These are phyloP conservation scores for Myathropa florea DNA, from an alignment of 2,888 invertebrate species.

Conservation along the genomic window DNA sequence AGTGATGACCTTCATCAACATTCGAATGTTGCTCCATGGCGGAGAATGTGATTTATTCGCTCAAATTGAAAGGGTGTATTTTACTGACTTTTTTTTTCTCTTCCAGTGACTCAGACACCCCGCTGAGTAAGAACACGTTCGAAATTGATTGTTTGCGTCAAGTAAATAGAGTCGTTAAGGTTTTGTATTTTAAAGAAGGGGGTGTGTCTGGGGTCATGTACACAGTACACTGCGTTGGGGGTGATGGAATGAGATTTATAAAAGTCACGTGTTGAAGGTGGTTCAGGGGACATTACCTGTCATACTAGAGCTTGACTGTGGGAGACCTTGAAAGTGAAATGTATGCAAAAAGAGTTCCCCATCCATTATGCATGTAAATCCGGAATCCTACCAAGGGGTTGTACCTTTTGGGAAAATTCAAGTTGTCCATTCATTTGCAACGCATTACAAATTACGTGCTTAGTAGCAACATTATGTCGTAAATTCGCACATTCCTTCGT, in stretches of 20 bases:
- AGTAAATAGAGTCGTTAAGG: slow-evolving; percentile 26
- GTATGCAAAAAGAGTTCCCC: slow-evolving; percentile 22
- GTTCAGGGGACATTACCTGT: not conserved
- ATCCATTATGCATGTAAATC: not conserved
- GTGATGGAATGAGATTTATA: not conserved
- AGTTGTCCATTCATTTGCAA: not conserved
- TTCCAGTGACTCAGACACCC: slow-evolving; percentile 28
- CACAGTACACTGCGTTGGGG: not conserved
- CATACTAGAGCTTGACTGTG: not conserved
- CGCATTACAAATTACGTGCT: not conserved
- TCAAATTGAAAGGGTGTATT: not conserved
- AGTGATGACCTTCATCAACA: not conserved
- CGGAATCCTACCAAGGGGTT: not conserved
- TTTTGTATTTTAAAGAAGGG: slow-evolving; percentile 19
- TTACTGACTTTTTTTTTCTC: not conserved
- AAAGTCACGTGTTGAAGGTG: slow-evolving; percentile 26
- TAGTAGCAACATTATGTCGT: not conserved
- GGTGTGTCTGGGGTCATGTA: slow-evolving; percentile 41
- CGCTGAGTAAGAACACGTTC: slow-evolving; percentile 33
- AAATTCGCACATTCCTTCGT: not conserved
- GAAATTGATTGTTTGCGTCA: slow-evolving; percentile 50
- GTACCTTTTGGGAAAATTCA: not conserved
- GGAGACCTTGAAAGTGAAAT: slow-evolving; percentile 53
- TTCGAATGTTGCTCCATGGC: not conserved
- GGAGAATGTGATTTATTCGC: not conserved